These are phyloP conservation scores for Podarcis raffonei DNA, from an alignment of 2,113 vertebrate species.

Conservation along the genomic window DNA sequence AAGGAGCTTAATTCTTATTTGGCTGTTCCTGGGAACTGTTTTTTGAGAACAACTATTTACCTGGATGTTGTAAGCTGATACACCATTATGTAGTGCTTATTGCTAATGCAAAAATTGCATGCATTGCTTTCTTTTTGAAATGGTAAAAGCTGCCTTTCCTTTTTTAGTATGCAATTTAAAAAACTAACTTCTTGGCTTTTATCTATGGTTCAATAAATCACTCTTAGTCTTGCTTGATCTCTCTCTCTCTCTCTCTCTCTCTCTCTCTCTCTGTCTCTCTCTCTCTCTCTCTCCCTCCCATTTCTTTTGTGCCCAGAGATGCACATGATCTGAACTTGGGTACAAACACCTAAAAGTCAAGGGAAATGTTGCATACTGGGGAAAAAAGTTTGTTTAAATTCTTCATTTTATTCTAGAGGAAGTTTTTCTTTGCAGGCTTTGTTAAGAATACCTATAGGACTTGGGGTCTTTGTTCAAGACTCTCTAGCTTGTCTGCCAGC, in stretches of 20 bases:
- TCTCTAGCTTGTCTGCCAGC: slow-evolving; percentile 41
- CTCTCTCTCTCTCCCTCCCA: not conserved
- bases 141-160: slow-evolving; percentile 76
- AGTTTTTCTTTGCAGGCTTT: slow-evolving; percentile 42
- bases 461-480: slow-evolving; percentile 42
- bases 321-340: slow-evolving; percentile 46
- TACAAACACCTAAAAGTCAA: slow-evolving; percentile 60
- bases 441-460: slow-evolving; percentile 65
- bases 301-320: slow-evolving; percentile 56
- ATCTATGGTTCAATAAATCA: slow-evolving; percentile 72
- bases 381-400: slow-evolving; percentile 38
- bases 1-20: not conserved
- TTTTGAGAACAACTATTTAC: not conserved
- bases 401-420: slow-evolving; percentile 63
- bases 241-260: slow-evolving; percentile 4
- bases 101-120: slow-evolving; percentile 71
- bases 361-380: slow-evolving; percentile 61
- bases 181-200: slow-evolving; percentile 72
- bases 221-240: slow-evolving; percentile 56
- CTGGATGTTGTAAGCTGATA: slow-evolving; percentile 72
- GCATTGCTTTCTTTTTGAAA: slow-evolving; percentile 74
- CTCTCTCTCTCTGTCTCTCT: not conserved
- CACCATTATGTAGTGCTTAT: slow-evolving; percentile 60
- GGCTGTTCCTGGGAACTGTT: not conserved
- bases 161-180: slow-evolving; percentile 78